These are phyloP conservation scores for Tipula vernalis DNA, from an alignment of 2,888 invertebrate species.

Conservation along the genomic window DNA sequence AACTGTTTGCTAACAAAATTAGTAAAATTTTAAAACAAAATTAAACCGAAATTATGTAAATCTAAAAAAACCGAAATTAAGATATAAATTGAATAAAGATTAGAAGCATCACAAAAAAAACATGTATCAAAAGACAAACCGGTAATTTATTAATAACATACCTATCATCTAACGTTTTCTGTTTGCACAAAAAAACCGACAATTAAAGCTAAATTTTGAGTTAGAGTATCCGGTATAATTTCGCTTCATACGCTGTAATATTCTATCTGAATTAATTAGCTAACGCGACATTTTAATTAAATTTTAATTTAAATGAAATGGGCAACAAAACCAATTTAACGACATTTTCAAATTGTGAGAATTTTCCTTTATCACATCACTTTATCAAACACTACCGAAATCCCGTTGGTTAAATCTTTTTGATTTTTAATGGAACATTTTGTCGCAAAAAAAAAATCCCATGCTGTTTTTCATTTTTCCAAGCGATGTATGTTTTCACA, in stretches of 20 bases:
- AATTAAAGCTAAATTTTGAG: background rate
- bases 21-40: too few relatives aligned
- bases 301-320: background rate
- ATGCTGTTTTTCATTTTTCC: background rate
- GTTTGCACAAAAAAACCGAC: background rate
- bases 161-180: background rate
- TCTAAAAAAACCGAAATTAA: background rate
- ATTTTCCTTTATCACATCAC: background rate
- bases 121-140: background rate
- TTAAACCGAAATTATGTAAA: background rate
- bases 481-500: background rate
- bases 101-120: background rate
- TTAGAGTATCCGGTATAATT: background rate
- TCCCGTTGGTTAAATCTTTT: background rate
- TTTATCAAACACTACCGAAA: background rate
- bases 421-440: background rate
- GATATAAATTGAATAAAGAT: background rate
- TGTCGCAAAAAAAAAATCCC: background rate
- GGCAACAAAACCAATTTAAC: background rate
- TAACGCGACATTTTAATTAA: background rate
- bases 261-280: background rate
- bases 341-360: background rate
- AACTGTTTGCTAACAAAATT: too few relatives aligned
- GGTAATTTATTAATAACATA: background rate
- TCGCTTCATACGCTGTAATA: background rate